These are phyloP conservation scores for Synanceia verrucosa DNA, from an alignment of 2,797 vertebrate species.

Conservation along the genomic window DNA sequence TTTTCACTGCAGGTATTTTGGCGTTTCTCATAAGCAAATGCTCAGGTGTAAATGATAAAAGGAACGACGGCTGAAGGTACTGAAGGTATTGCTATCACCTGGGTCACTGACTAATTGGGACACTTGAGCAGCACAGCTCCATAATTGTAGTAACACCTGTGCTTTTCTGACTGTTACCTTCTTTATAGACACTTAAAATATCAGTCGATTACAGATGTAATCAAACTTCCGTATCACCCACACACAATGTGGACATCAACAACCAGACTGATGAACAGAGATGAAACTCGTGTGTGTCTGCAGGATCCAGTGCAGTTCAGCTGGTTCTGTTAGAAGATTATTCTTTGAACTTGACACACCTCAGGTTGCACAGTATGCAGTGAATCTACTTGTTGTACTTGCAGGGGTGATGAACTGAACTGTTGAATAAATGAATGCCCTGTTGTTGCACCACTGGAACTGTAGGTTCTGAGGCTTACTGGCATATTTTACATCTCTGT, in stretches of 20 bases:
- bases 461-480: not conserved
- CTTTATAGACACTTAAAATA: not conserved
- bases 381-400: constrained; percentile 2
- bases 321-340: not conserved
- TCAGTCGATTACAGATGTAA: not conserved
- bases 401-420: too few relatives aligned
- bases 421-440: too few relatives aligned
- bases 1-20: not conserved
- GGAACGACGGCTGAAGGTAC: not conserved
- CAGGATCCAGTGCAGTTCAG: not conserved
- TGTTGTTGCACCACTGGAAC: not conserved
- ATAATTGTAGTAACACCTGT: not conserved
- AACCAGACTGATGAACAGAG: not conserved
- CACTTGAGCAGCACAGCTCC: not conserved
- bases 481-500: constrained; percentile 15
- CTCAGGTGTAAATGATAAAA: not conserved
- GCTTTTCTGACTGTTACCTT: not conserved
- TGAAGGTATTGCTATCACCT: not conserved
- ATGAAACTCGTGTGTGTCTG: not conserved
- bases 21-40: not conserved
- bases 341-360: constrained; percentile 1
- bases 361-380: not conserved
- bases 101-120: not conserved
- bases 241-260: not conserved
- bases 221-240: not conserved